Conservation (phyloP, 2,113 vertebrate genomes). For the Lepus timidus region DNA sequence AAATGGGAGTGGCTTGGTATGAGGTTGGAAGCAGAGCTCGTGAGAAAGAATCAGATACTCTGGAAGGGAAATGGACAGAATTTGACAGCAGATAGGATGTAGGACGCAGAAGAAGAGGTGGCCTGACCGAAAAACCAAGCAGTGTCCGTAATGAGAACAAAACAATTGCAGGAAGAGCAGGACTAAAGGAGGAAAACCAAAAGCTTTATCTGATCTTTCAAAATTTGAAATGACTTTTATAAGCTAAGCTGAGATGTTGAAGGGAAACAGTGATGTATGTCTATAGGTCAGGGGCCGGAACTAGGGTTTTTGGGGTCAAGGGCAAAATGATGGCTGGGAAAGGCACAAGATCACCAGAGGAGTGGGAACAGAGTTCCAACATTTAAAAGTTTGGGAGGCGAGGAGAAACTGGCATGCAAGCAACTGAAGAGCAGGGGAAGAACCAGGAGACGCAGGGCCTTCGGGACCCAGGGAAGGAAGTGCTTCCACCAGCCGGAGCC, state of each 20-base stretch:
- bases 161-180: neutral
- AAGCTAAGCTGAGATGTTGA: neutral
- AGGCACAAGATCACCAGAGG: fast-evolving
- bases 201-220: neutral
- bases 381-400: too few species aligned
- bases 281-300: neutral
- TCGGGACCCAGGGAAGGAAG: too few species aligned
- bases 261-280: too few species aligned
- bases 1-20: neutral
- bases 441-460: too few species aligned
- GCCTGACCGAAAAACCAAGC: neutral
- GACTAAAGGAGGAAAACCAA: neutral
- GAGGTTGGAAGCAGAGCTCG: neutral
- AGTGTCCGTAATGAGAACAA: neutral
- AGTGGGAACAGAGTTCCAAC: fast-evolving
- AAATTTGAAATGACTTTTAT: neutral
- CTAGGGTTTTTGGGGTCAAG: neutral
- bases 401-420: neutral
- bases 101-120: neutral
- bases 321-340: fast-evolving
- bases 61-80: neutral
- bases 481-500: too few species aligned
- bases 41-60: fast-evolving
- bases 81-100: neutral
- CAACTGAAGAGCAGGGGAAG: neutral